These are phyloP conservation scores for Eudasyphora cyanicolor DNA, from an alignment of 2,888 invertebrate genomes.

Conservation along the genomic window DNA sequence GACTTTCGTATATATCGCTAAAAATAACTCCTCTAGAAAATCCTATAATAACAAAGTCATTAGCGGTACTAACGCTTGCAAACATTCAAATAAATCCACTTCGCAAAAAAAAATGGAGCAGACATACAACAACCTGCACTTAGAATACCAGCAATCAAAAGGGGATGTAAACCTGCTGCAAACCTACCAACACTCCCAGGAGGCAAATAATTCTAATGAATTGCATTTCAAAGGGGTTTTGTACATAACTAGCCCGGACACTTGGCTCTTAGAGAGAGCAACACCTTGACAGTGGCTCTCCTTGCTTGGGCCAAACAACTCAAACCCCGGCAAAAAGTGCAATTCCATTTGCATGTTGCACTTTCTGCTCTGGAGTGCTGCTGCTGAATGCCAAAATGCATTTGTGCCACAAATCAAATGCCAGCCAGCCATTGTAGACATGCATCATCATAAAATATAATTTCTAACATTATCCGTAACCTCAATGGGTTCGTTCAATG, in stretches of 20 bases:
- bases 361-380: background rate
- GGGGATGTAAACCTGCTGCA: conserved; percentile 52
- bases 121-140: too few relatives aligned
- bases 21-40: conserved; percentile 27
- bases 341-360: conserved; percentile 49
- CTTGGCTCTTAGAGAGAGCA: too few relatives aligned
- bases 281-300: conserved; percentile 40
- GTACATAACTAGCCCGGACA: too few relatives aligned
- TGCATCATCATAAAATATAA: conserved; percentile 40
- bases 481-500: conserved; percentile 8
- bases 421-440: conserved; percentile 22
- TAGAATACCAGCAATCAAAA: conserved; percentile 45
- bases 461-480: conserved; percentile 43
- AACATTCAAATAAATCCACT: conserved; percentile 17
- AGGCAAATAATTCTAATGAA: conserved; percentile 63
- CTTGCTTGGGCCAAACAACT: conserved; percentile 5
- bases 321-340: background rate
- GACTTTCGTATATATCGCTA: too few relatives aligned
- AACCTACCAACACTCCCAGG: conserved; percentile 60
- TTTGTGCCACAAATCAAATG: conserved; percentile 3
- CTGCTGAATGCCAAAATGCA: background rate
- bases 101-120: background rate
- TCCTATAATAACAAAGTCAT: conserved; percentile 64
- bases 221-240: conserved; percentile 55
- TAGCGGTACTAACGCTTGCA: conserved; percentile 39